Base-by-base conservation (phyloP, 2,888 invertebrate genomes). In the Conistra vaccinii region DNA sequence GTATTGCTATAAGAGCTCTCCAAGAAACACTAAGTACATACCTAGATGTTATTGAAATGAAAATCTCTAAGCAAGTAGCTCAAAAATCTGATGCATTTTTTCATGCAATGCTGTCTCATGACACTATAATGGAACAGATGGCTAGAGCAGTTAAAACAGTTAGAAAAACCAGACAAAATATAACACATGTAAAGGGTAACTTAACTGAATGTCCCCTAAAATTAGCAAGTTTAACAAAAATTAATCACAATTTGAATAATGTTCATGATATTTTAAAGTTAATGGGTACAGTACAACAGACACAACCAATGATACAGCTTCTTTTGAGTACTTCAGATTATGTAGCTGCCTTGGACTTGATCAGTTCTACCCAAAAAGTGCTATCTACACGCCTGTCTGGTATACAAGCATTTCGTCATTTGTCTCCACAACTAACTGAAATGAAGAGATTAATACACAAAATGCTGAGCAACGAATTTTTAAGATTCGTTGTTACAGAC, bases 101-200 rank as follows among this genome's bases (percentile, higher is more conserved):
- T 92, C 98, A 99, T 94, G 99, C 99, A 1, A 99, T 99, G 98
- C 98, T 99, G 72, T 99, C 99, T 12, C 99, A 99, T 94, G 99
- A 99, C 92, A 98, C 98, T 45, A 98, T 99, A 68, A 99, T 99
- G 98, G 99, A 99, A 87, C 98, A 99, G 92, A 98, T 99, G 97
- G 98, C 98, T 1, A 97, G 97, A 90, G 98, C 99, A 32, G 97
- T 98, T 17, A 97, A 97, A 77, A 98, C 98, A 90, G 98, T 99
- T 48, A 97, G 97, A 90, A 96, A 97, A 65, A 96, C 98, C 67
- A 97, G 98, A 86, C 96, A 97, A 82, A 98, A 98, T 91, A 97
- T 99, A 74, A 97, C 97, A 83, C 97, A 97, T 87, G 97, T 99
- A 53, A 98, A 99, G 94, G 97, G 97, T 85, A 97, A 97, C 88